Base-by-base conservation (phyloP, 2,888 invertebrate genomes). In the Leucozona laternaria region DNA sequence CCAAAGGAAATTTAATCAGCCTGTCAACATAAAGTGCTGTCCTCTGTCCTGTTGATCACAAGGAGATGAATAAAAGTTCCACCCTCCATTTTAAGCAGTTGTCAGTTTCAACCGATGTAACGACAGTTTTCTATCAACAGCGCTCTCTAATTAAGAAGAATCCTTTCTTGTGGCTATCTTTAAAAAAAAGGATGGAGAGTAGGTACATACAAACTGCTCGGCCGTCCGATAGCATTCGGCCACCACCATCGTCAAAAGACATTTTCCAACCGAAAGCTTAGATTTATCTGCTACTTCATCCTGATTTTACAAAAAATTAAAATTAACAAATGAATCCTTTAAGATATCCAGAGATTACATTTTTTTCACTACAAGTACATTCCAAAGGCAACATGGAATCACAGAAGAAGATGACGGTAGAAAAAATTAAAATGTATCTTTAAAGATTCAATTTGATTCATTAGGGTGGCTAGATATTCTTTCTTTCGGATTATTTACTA, bases 381-480 rank as follows among this genome's bases (percentile, higher is more conserved):
- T 78, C 64, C 57, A 73, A 55, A 22, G 48, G 70, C 58, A 10
- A 75, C 62, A 72, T 68, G 22, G 11, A 55, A 62, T 57, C 45
- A 31, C 37, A 60, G 34, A 45, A 64, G 43, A 53, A 57, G 43
- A 50, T n/a, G 22, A 53, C 25, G 25, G 45, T 22, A 72, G 37
- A 80, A 76, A 76, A 72, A 73, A 73, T 72, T 50, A 72, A 86
- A 79, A 84, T 84, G 62, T 84, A 76, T 86, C 78, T 79, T 86
- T 86, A 86, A 86, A 82, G 86, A 86, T 86, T 86, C 82, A 86
- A 86, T 86, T 86, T 82, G 82, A 86, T 81, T 86, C 82, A 86
- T 82, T 86, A 86, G 75, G 75, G 45, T 40, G 70, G 75, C 78
- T 82, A 79, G 66, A 86, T 82, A 80, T 82, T 72, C 82, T 70